phyloP scores from a whole-genome alignment of 2,888 invertebrate species.

The Hesperia comma region DNA sequence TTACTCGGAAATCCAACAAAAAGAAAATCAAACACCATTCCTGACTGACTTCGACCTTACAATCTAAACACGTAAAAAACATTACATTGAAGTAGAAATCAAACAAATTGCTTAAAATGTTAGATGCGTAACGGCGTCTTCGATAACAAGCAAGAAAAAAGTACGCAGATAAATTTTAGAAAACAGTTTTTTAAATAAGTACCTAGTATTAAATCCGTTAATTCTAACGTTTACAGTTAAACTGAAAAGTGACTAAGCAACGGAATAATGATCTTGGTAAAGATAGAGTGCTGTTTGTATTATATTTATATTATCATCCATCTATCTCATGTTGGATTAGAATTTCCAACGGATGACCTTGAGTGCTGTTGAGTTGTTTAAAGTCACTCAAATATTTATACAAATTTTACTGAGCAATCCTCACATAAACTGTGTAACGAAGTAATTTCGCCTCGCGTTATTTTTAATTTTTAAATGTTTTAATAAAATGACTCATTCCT shows the following conservation, averaged over 20 bases:
- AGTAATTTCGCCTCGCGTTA: neutral
- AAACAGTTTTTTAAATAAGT: constrained; percentile 9
- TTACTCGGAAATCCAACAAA: no score
- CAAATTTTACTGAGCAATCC: neutral
- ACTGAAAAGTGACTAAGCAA: neutral
- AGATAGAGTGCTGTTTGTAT: neutral
- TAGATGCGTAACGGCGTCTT: neutral
- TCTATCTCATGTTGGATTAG: no score
- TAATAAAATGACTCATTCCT: no score
- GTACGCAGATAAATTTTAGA: constrained; percentile 3
- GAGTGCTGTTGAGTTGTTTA: no score
- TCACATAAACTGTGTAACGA: no score
- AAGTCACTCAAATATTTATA: no score
- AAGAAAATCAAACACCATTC: no score
- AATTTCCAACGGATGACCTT: no score
- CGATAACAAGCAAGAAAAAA: neutral
- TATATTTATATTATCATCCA: neutral
- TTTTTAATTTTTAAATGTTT: neutral
- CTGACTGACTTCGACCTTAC: no score
- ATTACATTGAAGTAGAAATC: no score
- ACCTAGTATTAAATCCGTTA: constrained; percentile 21
- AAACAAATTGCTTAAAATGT: neutral
- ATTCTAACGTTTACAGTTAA: constrained; percentile 23
- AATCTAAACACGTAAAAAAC: no score
- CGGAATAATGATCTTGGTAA: neutral